Conservation (phyloP, 2,113 vertebrate genomes). For the Glaucomys volans region DNA sequence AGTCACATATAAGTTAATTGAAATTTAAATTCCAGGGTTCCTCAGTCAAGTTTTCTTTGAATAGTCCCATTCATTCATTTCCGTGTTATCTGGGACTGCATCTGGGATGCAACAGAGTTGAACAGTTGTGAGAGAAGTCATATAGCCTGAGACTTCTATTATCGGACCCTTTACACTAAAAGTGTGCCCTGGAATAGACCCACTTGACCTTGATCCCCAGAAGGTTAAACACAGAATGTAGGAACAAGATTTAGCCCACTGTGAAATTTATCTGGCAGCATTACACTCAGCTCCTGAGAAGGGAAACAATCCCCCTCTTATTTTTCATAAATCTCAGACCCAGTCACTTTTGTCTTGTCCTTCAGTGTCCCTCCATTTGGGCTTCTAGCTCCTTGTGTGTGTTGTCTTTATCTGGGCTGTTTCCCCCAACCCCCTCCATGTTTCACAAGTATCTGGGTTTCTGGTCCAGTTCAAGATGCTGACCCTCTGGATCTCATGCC, state of each 20-base stretch:
- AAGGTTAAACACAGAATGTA: background rate
- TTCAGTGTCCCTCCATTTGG: background rate
- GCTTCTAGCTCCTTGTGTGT: background rate
- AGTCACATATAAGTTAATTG: background rate
- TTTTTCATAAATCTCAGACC: background rate
- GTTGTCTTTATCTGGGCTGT: background rate
- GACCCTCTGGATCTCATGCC: background rate
- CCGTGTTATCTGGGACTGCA: background rate
- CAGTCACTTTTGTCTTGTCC: background rate
- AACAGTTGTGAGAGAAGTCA: background rate
- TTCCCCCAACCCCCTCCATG: background rate
- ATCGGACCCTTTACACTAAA: background rate
- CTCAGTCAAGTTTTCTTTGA: background rate
- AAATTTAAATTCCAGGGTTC: background rate
- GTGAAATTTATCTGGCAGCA: background rate
- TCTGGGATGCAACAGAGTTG: background rate
- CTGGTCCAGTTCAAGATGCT: background rate
- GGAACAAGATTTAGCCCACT: background rate
- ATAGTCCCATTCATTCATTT: background rate
- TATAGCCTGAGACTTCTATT: rapidly evolving
- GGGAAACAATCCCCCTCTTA: background rate
- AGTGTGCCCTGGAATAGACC: background rate
- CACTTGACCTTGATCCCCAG: background rate
- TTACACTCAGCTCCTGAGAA: background rate
- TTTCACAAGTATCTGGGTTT: background rate